Evolutionary conservation across 2,113 vertebrate species (phyloP).

Genomic region (Sapayoa aenigma): DNA sequence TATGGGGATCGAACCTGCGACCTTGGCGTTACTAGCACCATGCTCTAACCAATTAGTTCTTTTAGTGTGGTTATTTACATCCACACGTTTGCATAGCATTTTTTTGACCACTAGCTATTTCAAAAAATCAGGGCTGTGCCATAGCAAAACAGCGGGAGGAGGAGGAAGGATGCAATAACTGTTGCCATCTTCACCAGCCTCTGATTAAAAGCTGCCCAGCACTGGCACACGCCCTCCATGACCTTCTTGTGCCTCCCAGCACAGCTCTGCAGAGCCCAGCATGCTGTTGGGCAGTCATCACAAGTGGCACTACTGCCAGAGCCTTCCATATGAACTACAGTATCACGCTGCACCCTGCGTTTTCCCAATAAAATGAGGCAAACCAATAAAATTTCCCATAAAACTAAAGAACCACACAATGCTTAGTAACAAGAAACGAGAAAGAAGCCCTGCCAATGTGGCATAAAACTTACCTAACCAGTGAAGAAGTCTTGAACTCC

Average conservation of each 20-base stretch:
- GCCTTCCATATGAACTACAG: not conserved
- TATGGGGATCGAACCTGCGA: not conserved
- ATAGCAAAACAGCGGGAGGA: not conserved
- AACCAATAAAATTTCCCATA: not conserved
- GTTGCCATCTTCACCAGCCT: not conserved
- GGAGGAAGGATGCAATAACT: not conserved
- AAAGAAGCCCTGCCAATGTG: not conserved
- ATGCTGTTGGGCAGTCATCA: accelerated
- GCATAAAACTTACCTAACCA: not conserved
- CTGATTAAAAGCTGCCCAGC: not conserved
- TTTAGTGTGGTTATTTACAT: not conserved
- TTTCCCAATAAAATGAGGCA: not conserved
- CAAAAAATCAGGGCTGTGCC: not conserved
- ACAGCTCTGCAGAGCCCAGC: not conserved
- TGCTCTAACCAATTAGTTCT: not conserved
- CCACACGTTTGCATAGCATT: not conserved
- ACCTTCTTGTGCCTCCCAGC: not conserved
- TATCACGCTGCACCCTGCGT: accelerated
- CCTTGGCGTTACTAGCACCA: not conserved
- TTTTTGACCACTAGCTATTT: not conserved
- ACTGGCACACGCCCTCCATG: accelerated
- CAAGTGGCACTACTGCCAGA: not conserved
- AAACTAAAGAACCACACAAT: accelerated
- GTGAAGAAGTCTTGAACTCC: not conserved
- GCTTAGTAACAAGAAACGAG: not conserved